Percentiles rank a stretch among this genome's conserved stretches.
Conservation (phyloP, 2,888 invertebrate genomes). For the Euplagia quadripunctaria region DNA sequence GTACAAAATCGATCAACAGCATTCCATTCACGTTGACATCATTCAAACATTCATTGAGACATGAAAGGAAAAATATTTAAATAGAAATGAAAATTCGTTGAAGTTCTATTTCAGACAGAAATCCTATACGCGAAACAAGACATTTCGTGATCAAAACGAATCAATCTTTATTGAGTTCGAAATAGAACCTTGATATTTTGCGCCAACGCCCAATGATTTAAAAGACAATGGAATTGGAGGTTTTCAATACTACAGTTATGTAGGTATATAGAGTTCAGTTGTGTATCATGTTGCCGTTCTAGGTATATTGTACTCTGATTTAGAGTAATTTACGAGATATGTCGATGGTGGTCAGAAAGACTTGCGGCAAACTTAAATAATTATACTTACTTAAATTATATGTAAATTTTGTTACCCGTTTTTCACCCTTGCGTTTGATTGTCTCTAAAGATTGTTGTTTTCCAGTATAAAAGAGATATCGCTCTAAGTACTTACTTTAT, state of each 20-base stretch:
- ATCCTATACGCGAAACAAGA: slow-evolving; percentile 13
- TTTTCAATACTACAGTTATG: slow-evolving; percentile 42
- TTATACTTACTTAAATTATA: not conserved
- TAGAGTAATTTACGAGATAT: not conserved
- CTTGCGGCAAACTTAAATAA: not conserved
- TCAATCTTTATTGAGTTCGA: slow-evolving; percentile 21
- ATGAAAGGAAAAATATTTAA: not conserved
- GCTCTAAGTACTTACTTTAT: too few species aligned
- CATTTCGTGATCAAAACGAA: slow-evolving; percentile 14
- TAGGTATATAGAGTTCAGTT: slow-evolving; percentile 25
- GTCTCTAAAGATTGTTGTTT: too few species aligned
- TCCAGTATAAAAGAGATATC: too few species aligned
- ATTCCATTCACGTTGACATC: not conserved
- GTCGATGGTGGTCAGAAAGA: not conserved
- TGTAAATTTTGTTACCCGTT: too few species aligned
- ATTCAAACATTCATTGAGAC: not conserved
- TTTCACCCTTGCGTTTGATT: too few species aligned
- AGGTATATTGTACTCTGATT: not conserved
- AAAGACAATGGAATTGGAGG: slow-evolving; percentile 39
- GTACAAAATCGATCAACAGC: not conserved
- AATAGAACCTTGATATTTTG: slow-evolving; percentile 33
- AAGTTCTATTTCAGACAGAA: slow-evolving; percentile 2
- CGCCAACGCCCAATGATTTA: slow-evolving; percentile 36
- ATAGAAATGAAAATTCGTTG: slow-evolving; percentile 4
- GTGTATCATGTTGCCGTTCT: slow-evolving; percentile 20